Conservation (phyloP, 2,888 invertebrate genomes). For the Leucoptera coffeella region DNA sequence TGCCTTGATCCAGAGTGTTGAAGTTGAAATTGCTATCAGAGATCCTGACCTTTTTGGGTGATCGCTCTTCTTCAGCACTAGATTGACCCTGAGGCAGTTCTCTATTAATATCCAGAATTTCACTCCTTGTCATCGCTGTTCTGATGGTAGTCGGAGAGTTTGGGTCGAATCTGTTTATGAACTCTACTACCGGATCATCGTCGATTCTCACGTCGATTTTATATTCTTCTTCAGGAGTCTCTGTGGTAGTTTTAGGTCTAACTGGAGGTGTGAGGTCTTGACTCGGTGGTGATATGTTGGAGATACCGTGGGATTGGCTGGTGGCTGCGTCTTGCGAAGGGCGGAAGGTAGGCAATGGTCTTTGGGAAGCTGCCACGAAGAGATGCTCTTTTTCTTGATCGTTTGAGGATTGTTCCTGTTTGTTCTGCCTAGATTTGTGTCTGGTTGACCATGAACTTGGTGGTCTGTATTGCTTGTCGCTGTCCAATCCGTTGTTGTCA, state of each 20-base stretch:
- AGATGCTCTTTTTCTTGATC: background rate
- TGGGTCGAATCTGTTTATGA: conserved; percentile 42
- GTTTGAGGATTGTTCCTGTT: background rate
- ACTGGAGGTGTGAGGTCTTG: conserved; percentile 19
- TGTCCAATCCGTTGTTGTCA: conserved; percentile 28
- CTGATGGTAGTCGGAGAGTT: conserved; percentile 26
- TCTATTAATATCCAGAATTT: conserved; percentile 28
- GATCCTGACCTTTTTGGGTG: conserved; percentile 23
- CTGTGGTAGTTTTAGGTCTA: conserved; percentile 14
- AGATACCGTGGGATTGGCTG: background rate
- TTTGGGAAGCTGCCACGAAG: conserved; percentile 15
- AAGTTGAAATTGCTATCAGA: conserved; percentile 20
- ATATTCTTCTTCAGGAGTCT: conserved; percentile 14
- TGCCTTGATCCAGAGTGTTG: conserved; percentile 18
- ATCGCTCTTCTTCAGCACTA: conserved; percentile 27
- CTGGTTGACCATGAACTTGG: conserved; percentile 53
- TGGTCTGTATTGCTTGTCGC: conserved; percentile 41
- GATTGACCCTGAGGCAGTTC: conserved; percentile 27
- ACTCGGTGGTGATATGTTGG: conserved; percentile 12
- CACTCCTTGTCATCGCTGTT: conserved; percentile 30
- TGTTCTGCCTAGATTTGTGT: conserved; percentile 9
- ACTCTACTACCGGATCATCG: conserved; percentile 24
- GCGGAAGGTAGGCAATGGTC: conserved; percentile 2
- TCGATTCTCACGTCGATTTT: conserved; percentile 14
- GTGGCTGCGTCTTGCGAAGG: conserved; percentile 3